These are phyloP conservation scores for Spongilla lacustris DNA, from an alignment of 37 sponge, comb jelly and placozoan genomes.

Conservation along the genomic window DNA sequence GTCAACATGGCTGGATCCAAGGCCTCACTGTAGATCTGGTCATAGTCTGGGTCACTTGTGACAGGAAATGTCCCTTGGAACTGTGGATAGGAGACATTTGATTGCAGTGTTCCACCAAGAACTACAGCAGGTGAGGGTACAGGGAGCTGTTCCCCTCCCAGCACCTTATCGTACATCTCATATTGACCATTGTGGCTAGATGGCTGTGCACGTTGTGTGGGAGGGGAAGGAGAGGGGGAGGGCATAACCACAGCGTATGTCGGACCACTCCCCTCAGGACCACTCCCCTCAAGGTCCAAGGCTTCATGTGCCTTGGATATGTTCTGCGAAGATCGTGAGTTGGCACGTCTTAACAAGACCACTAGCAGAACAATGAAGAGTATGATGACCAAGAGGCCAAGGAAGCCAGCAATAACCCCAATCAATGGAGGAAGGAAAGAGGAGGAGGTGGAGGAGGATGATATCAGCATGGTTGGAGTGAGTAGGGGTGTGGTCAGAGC, in stretches of 20 bases:
- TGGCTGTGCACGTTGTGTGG: background rate
- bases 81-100: background rate
- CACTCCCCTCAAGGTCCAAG: background rate
- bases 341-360: background rate
- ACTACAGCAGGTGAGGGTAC: background rate
- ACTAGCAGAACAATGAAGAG: background rate
- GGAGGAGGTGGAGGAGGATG: background rate
- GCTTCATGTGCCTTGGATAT: background rate
- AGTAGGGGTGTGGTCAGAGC: background rate
- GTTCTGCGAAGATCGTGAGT: background rate
- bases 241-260: background rate
- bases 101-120: background rate
- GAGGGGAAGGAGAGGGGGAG: background rate
- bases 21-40: slow-evolving; percentile 44
- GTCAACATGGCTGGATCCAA: slow-evolving; percentile 65
- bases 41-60: background rate
- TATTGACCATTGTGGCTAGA: background rate
- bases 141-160: background rate
- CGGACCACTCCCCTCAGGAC: background rate
- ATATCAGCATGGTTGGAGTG: background rate
- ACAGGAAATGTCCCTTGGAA: background rate
- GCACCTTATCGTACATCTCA: background rate
- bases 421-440: background rate
- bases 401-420: background rate
- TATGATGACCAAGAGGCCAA: background rate